These are phyloP conservation scores for Butorides virescens DNA, from an alignment of 2,113 vertebrate species.

Conservation along the genomic window DNA sequence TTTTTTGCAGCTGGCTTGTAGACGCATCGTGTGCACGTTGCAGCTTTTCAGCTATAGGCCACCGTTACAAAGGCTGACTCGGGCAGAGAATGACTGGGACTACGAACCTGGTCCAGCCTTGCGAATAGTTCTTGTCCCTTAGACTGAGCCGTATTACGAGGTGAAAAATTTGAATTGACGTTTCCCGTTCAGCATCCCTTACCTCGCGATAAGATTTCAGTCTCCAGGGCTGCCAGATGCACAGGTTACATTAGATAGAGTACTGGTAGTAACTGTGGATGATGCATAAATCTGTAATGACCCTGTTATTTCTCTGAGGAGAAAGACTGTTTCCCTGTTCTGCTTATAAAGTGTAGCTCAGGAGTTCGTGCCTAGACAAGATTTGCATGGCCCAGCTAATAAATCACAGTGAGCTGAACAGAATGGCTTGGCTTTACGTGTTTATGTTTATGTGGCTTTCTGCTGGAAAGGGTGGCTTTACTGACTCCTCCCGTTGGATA, in stretches of 20 bases:
- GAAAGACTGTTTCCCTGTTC: neutral
- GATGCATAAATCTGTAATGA: neutral
- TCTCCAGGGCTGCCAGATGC: neutral
- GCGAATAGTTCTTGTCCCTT: neutral
- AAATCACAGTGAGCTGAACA: neutral
- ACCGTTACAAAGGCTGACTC: fast-evolving
- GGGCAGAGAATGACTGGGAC: neutral
- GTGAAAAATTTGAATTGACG: fast-evolving
- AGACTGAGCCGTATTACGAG: fast-evolving
- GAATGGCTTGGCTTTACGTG: neutral
- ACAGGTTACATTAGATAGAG: neutral
- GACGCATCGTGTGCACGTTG: fast-evolving
- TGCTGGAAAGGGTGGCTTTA: neutral
- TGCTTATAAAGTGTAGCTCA: fast-evolving
- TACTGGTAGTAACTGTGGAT: neutral
- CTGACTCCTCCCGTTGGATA: neutral
- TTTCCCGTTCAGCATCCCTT: neutral
- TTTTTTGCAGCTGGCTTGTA: neutral
- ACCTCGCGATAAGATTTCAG: neutral
- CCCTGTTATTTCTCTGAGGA: neutral
- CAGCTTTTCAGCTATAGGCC: neutral
- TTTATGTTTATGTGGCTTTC: neutral
- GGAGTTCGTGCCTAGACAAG: neutral
- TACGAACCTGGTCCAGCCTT: fast-evolving
- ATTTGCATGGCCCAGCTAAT: neutral